These are phyloP conservation scores for Perithous albicinctus DNA, from an alignment of 2,888 invertebrate species.

Conservation along the genomic window DNA sequence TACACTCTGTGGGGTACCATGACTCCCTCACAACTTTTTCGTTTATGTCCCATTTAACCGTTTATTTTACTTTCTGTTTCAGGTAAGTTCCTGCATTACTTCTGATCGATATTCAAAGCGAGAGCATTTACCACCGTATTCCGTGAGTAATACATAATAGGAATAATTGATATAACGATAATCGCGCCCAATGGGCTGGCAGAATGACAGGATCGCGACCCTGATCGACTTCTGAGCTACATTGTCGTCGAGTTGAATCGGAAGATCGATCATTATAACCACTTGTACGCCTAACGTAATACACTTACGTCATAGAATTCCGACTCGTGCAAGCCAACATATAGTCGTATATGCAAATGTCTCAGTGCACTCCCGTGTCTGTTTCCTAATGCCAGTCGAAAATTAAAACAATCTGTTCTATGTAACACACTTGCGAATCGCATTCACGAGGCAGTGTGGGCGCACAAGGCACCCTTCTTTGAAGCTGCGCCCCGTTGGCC, in stretches of 20 bases:
- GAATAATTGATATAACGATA: slow-evolving; percentile 43
- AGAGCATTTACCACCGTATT: slow-evolving; percentile 62
- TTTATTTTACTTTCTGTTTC: slow-evolving; percentile 73
- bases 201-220: slow-evolving; percentile 71
- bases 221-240: slow-evolving; percentile 45
- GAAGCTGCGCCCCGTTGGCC: slow-evolving; percentile 37
- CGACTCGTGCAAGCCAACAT: not conserved
- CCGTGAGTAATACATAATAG: slow-evolving; percentile 35
- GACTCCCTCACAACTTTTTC: slow-evolving; percentile 24
- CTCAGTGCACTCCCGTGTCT: slow-evolving; percentile 36
- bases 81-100: slow-evolving; percentile 75
- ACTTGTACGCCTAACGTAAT: slow-evolving; percentile 34
- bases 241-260: slow-evolving; percentile 38
- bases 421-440: slow-evolving; percentile 51
- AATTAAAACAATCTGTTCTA: slow-evolving; percentile 78
- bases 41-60: slow-evolving; percentile 29
- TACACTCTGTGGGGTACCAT: not conserved
- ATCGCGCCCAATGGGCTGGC: slow-evolving; percentile 51
- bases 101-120: slow-evolving; percentile 53
- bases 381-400: slow-evolving; percentile 78
- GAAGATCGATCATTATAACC: slow-evolving; percentile 57
- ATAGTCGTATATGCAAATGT: slow-evolving; percentile 68
- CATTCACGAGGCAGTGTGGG: slow-evolving; percentile 44
- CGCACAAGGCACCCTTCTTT: slow-evolving; percentile 52
- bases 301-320: slow-evolving; percentile 35